Evolutionary conservation across 2,113 vertebrate species (phyloP).

Genomic region (Pangasianodon gigas): DNA sequence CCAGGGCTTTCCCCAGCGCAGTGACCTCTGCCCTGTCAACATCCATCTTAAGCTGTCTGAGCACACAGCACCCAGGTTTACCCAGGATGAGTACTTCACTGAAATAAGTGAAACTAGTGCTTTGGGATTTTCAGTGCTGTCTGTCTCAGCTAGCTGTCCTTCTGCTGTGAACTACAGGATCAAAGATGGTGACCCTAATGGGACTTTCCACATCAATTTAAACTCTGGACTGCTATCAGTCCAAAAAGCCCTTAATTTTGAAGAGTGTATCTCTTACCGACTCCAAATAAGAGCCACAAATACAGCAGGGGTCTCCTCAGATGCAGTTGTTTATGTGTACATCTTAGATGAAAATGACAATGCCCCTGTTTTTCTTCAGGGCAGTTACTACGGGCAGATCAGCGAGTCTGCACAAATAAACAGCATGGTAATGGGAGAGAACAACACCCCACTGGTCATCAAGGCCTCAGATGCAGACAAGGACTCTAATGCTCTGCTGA

Average conservation of each 20-base stretch:
- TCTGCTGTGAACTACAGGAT: constrained; percentile 86
- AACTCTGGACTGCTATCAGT: constrained; percentile 86
- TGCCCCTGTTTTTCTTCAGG: constrained; percentile 76
- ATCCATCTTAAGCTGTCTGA: constrained; percentile 79
- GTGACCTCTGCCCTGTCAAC: constrained; percentile 80
- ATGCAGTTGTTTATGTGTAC: constrained; percentile 77
- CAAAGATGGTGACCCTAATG: constrained; percentile 81
- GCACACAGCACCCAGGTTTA: constrained; percentile 83
- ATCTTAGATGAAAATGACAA: constrained; percentile 94
- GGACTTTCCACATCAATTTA: constrained; percentile 84
- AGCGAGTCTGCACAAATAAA: constrained; percentile 82
- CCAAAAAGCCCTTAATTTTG: constrained; percentile 83
- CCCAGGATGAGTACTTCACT: constrained; percentile 79
- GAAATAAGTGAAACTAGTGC: constrained; percentile 85
- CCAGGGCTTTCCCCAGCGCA: constrained; percentile 83
- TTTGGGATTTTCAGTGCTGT: constrained; percentile 78
- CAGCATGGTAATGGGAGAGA: constrained; percentile 85
- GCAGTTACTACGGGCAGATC: constrained; percentile 80
- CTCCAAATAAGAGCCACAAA: constrained; percentile 82
- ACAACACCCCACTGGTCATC: constrained; percentile 84
- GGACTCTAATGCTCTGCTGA: constrained; percentile 83
- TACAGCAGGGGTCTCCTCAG: constrained; percentile 75
- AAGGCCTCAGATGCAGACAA: constrained; percentile 83
- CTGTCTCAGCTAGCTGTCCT: constrained; percentile 78
- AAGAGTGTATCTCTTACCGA: constrained; percentile 80